Base-by-base conservation (phyloP, 2,113 vertebrate genomes). In the Dicerorhinus sumatrensis region DNA sequence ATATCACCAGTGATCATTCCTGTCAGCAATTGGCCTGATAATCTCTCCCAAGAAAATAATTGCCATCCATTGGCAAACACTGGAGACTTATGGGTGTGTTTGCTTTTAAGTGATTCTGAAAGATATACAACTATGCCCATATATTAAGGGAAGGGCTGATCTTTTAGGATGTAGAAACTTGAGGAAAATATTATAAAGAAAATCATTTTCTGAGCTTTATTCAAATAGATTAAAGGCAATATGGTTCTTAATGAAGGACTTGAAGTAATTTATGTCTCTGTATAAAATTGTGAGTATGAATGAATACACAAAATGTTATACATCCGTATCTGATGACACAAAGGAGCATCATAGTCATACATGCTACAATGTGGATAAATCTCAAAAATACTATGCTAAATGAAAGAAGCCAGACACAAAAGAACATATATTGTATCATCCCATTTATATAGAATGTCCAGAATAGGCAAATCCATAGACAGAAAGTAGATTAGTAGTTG, bases 191-290 rank as follows among this genome's bases (percentile, higher is more conserved):
- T 58, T 48, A 58, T 3, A 65, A 75, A 89, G 23, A 13, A 75
- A 83, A 46, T 75, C 1, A 17, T 8, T 92, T 92, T 62, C 60
- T 80, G 67, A 51, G n/a, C 3, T 96, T 98, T 94, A 94, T 62
- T 84, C 31, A 93, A 80, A 82, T 67, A 91, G 36, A 67, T 81
- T 87, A 77, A 92, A 97, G 54, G n/a, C 20, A 42, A 27, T 23
- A 12, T 4, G 17, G 4, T 97, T 95, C 95, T 96, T 88, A 94
- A 82, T 2, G 1, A 93, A 60, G 60, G 0, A 29, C 33, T 20
- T 93, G 77, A 42, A 86, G 36, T 96, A 27, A 75, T 33, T 97
- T 72, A 27, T 36, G 69, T 94, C 98, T 98, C 97, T 96, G 82
- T 95, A n/a, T 36, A 29, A 27, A 80, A 83, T 27, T 83, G n/a